These are phyloP conservation scores for Benitochromis conjunctus DNA, from an alignment of 2,113 vertebrate genomes.

Conservation along the genomic window DNA sequence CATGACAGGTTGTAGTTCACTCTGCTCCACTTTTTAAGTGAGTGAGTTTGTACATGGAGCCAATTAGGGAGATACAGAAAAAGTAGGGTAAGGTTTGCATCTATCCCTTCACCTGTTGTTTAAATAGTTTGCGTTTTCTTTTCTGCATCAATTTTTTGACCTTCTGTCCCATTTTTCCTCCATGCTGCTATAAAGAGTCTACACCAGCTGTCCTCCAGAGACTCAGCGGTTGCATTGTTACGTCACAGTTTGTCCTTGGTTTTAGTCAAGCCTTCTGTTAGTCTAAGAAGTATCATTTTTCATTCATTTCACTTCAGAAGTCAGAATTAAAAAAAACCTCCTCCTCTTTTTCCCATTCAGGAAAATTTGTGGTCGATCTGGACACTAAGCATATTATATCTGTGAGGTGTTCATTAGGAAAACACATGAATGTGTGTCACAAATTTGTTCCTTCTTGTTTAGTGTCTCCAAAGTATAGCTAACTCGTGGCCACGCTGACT, in stretches of 20 bases:
- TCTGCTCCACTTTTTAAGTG: not conserved
- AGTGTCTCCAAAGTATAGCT: not conserved
- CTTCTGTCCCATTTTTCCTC: not conserved
- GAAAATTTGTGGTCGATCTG: not conserved
- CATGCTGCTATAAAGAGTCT: not conserved
- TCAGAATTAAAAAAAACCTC: not conserved
- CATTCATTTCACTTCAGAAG: not conserved
- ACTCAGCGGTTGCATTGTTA: not conserved
- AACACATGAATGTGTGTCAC: not conserved
- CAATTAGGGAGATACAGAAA: not conserved
- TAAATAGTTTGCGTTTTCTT: not conserved
- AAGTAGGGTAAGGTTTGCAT: not conserved
- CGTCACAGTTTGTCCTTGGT: not conserved
- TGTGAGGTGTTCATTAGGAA: not conserved
- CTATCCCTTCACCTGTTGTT: not conserved
- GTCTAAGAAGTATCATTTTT: not conserved
- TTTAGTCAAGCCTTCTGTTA: not conserved
- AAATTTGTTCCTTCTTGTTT: not conserved
- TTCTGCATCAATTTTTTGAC: not conserved
- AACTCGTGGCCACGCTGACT: not conserved
- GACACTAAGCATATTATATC: not conserved
- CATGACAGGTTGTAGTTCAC: slow-evolving; percentile 31
- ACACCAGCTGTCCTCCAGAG: not conserved
- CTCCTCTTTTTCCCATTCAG: not conserved
- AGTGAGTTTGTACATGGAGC: slow-evolving; percentile 3